Evolutionary conservation across 2,113 vertebrate species (phyloP), one percentile per base, ranked within the genome.

Genomic region (Elachura formosa): DNA sequence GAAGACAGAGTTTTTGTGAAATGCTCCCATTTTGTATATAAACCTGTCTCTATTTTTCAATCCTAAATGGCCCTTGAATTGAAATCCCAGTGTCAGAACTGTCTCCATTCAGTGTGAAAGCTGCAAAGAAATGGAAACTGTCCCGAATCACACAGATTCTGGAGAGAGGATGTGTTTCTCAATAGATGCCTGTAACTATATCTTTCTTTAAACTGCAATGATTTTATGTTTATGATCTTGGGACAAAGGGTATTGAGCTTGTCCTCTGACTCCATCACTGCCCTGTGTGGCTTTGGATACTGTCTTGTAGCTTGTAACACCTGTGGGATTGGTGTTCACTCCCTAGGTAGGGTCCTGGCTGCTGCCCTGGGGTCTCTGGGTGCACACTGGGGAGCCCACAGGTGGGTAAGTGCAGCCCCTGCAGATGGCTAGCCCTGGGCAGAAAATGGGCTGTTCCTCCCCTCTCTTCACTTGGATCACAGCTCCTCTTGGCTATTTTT

Each of bases 1-100:
- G 45, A 61, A 66, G 78, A 29, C 36, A 36, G 86, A 74, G 64
- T 55, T 94, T 87, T 68, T 94, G 94, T 93, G 91, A 94, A 93
- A 87, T n/a, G 78, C 81, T 94, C 79, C 77, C 78, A n/a, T 90
- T 95, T 73, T 69, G 67, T 95, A 25, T 85, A 77, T 91, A 95
- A 97, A 95, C 93, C 82, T 66, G 51, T 51, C 72, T 90, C 94
- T 89, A 54, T 93, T 93, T 94, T 94, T 87, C 91, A 94, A 51
- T 87, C 94, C 75, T 67, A 94, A 96, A 95, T 88, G 94, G 87
- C 75, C 75, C 80, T 67, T 59, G 83, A 51, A 59, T 74, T 90
- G 80, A 90, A 95, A 95, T 76, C 75, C 46, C 3, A 2, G 46
- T 19, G 63, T 22, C 52, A 58, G 61, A 90, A 67, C 84, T 83